Evolutionary conservation across 2,113 vertebrate genomes (phyloP), one percentile per base, ranked within the genome.

Genomic region (Philantomba maxwellii): DNA sequence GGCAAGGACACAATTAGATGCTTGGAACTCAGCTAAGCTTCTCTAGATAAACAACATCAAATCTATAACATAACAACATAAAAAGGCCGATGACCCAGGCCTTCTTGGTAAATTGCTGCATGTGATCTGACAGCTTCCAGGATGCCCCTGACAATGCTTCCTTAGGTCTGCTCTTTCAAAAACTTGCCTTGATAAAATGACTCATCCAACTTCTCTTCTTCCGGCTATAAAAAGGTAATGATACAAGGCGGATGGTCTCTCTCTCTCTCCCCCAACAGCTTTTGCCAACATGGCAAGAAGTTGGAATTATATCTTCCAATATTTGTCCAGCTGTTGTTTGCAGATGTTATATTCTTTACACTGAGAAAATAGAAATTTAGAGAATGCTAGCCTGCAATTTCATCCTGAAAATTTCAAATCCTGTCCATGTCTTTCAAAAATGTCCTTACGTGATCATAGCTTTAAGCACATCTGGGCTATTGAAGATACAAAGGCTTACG

Each of bases 321-420:
- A 95, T 98, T 87, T 89, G 97, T 98, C 97, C 98, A 98, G 98
- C 98, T 98, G 98, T 89, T 98, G 97, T 97, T 97, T 96, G 96
- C 97, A 98, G 97, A 98, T 98, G 96, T 87, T 92, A 60, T 70
- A 97, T 93, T 97, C 96, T 96, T 60, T 94, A 75, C 80, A 96
- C 51, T 15, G 64, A 92, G 83, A 95, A 97, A 96, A 98, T 70
- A 80, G 92, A 92, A 94, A 94, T 87, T 87, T 83, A 91, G 87
- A 94, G 96, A 97, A 97, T 78, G 96, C 89, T 73, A 70, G 84
- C 80, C 47, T 64, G 87, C 93, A 92, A 95, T 93, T 97, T 95
- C 95, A 97, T 97, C 93, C 93, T 92, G 94, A 95, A 96, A 97
- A 96, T 96, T 96, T 94, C 73, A 89, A 90, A 95, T 93, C 75